A percentile compares a stretch with the other conserved stretches of the same genome.
Conservation (phyloP, 2,888 invertebrate genomes). For the Chaitophorus viminalis region DNA sequence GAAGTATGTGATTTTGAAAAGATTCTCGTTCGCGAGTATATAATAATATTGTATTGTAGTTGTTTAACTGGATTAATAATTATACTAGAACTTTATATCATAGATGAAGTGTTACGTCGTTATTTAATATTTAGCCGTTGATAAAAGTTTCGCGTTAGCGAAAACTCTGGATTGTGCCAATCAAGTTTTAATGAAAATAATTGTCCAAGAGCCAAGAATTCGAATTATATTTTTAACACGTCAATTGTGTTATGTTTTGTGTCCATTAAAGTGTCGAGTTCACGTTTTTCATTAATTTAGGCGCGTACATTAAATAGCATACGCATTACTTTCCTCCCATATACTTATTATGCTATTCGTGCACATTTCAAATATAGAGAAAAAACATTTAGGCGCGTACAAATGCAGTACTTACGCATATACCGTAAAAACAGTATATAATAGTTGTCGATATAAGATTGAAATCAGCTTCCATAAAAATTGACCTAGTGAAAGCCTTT, state of each 20-base stretch:
- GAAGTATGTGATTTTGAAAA: neutral
- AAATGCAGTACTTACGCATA: no score
- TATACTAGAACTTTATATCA: neutral
- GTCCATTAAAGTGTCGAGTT: neutral
- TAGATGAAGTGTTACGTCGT: neutral
- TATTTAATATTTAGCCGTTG: neutral
- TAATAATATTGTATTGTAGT: neutral
- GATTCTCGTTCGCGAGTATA: neutral
- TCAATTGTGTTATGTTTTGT: neutral
- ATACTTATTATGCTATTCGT: no score
- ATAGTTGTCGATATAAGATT: no score
- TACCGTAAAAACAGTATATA: no score
- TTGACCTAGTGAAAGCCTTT: neutral
- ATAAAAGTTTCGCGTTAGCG: neutral
- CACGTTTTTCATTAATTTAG: no score
- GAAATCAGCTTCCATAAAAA: neutral
- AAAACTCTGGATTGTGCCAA: neutral
- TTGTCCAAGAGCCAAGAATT: neutral
- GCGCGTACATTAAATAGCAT: no score
- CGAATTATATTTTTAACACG: neutral
- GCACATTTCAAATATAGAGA: no score
- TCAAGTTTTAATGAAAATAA: neutral
- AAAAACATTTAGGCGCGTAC: no score
- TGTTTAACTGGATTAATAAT: neutral
- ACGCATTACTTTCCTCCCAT: no score